phyloP scores from a whole-genome alignment of 2,888 invertebrate species.

The Aproaerema taeniolella region DNA sequence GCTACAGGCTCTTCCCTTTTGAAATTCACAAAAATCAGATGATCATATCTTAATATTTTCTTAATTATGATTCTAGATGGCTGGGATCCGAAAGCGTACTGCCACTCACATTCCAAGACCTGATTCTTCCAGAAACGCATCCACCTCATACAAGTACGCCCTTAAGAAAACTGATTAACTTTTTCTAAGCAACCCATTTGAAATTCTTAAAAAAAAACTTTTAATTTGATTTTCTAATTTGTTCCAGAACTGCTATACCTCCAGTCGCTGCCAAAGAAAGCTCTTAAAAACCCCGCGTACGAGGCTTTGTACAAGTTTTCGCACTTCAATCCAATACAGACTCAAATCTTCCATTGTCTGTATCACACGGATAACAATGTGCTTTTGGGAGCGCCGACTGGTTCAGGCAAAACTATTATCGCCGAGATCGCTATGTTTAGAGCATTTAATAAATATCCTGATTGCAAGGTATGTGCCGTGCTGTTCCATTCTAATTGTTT shows the following conservation, averaged over 20 bases:
- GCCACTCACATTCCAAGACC: constrained; percentile 87
- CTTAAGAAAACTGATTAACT: no score
- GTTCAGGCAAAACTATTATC: constrained; percentile 98
- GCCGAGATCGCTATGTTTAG: constrained; percentile 98
- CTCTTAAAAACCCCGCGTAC: constrained; percentile 85
- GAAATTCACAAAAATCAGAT: no score
- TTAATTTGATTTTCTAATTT: neutral
- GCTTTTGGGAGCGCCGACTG: constrained; percentile 96
- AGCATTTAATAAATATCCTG: constrained; percentile 88
- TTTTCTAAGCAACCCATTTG: no score
- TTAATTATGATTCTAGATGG: constrained; percentile 72
- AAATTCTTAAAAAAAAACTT: neutral
- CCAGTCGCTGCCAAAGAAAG: constrained; percentile 91
- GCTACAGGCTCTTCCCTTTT: no score
- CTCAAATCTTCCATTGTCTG: constrained; percentile 97
- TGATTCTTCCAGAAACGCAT: constrained; percentile 93
- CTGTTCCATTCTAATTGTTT: no score
- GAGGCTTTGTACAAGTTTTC: constrained; percentile 92
- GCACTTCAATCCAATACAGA: constrained; percentile 99
- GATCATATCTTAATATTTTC: no score
- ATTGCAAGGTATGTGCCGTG: constrained; percentile 80
- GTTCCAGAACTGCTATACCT: constrained; percentile 90
- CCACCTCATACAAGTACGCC: constrained; percentile 90
- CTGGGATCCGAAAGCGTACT: constrained; percentile 76
- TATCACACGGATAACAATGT: constrained; percentile 97